Percentiles rank a stretch among this genome's conserved stretches.
Evolutionary conservation across 2,888 invertebrate genomes (phyloP).

Genomic region (Anorthoa munda): DNA sequence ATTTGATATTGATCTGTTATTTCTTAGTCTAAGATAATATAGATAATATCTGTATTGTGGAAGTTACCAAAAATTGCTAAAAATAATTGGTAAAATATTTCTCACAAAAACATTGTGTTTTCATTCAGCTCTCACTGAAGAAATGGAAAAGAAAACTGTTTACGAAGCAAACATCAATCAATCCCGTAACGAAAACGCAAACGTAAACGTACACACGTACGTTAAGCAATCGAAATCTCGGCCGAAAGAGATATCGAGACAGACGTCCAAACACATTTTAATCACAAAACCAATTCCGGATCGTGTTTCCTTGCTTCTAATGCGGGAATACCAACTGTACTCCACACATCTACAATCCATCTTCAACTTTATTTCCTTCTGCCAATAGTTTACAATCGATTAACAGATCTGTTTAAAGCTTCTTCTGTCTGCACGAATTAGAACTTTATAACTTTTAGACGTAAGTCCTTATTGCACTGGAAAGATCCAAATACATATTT

Average conservation of each 20-base stretch:
- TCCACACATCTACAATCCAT: conserved; percentile 3
- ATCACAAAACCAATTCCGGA: conserved; percentile 71
- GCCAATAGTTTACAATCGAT: conserved; percentile 14
- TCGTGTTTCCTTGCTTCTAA: conserved; percentile 66
- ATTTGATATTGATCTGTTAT: no score
- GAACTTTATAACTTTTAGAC: conserved; percentile 4
- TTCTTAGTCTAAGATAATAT: background rate
- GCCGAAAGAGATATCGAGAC: conserved; percentile 55
- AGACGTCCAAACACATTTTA: conserved; percentile 68
- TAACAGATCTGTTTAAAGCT: background rate
- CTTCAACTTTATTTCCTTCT: background rate
- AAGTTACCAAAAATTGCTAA: no score
- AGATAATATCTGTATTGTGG: background rate
- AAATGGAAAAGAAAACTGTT: background rate
- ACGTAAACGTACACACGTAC: conserved; percentile 7
- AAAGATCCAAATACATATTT: background rate
- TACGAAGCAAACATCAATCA: conserved; percentile 1
- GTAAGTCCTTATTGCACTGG: conserved; percentile 1
- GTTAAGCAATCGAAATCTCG: conserved; percentile 32
- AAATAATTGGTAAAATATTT: background rate
- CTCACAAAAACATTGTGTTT: background rate
- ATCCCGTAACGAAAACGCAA: conserved; percentile 1
- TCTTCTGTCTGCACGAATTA: conserved; percentile 2
- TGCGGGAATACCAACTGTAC: conserved; percentile 24
- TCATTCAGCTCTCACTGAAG: background rate